phyloP scores from a whole-genome alignment of 2,113 vertebrate species.

The Aleadryas rufinucha region DNA sequence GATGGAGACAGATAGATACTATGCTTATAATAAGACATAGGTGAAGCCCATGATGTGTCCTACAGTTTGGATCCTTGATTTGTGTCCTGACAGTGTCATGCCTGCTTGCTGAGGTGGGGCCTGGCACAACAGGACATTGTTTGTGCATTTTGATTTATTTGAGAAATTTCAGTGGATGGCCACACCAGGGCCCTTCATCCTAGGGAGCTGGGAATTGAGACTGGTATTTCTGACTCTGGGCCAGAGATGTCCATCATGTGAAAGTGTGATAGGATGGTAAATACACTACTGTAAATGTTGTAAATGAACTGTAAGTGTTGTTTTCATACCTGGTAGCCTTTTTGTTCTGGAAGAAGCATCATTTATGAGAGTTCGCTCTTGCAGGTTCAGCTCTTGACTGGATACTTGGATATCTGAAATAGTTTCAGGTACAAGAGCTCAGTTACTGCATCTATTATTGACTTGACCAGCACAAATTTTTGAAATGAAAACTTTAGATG shows the following conservation, averaged over 20 bases:
- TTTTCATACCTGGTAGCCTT: neutral
- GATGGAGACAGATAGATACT: neutral
- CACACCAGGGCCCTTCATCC: neutral
- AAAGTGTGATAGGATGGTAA: neutral
- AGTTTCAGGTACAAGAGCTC: neutral
- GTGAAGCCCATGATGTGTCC: neutral
- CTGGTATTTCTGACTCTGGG: neutral
- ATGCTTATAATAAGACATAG: neutral
- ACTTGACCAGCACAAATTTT: neutral
- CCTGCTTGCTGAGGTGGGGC: neutral
- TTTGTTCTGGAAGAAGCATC: neutral
- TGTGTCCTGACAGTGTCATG: neutral
- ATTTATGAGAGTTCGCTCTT: neutral
- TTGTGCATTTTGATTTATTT: neutral
- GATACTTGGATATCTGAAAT: neutral
- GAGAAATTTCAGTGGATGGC: neutral
- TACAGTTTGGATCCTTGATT: neutral
- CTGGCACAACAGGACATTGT: accelerated
- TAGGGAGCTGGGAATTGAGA: accelerated
- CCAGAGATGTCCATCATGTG: neutral
- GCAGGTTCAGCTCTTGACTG: neutral
- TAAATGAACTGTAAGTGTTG: neutral
- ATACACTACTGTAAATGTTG: neutral
- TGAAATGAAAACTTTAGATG: neutral
- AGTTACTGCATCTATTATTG: neutral